A percentile compares a stretch with the other conserved stretches of the same genome.
Conservation (phyloP, 2,113 vertebrate species). For the Spea bombifrons region DNA sequence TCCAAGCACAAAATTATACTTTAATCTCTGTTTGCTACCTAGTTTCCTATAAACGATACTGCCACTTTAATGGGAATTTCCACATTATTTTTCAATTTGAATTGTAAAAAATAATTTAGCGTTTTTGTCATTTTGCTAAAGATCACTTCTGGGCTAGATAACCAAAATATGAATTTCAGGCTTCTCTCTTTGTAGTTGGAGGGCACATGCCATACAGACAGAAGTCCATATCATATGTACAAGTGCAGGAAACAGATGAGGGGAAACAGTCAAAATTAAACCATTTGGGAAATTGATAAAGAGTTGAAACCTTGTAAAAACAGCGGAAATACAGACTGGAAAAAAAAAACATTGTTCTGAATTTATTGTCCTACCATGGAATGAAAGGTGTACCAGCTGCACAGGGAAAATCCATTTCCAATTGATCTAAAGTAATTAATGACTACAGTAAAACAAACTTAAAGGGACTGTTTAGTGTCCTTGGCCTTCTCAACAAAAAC, state of each 20-base stretch:
- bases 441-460: too few species aligned
- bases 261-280: slow-evolving; percentile 33
- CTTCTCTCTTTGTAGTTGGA: neutral
- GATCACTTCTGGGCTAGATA: neutral
- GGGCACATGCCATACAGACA: neutral
- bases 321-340: slow-evolving; percentile 8
- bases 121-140: neutral
- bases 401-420: slow-evolving; percentile 2
- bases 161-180: neutral
- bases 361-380: neutral
- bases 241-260: slow-evolving; percentile 38
- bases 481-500: too few species aligned
- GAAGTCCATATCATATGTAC: neutral
- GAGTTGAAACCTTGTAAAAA: slow-evolving; percentile 17
- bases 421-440: too few species aligned
- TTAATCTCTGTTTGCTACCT: too few species aligned
- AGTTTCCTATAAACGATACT: too few species aligned
- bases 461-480: too few species aligned
- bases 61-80: too few species aligned
- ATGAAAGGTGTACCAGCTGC: slow-evolving; percentile 3
- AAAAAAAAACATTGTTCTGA: slow-evolving; percentile 31
- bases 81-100: too few species aligned
- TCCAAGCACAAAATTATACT: too few species aligned
- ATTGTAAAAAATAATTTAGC: too few species aligned
- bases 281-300: slow-evolving; percentile 26